These are phyloP conservation scores for Meliscaeva auricollis DNA, from an alignment of 2,888 invertebrate genomes.

Conservation along the genomic window DNA sequence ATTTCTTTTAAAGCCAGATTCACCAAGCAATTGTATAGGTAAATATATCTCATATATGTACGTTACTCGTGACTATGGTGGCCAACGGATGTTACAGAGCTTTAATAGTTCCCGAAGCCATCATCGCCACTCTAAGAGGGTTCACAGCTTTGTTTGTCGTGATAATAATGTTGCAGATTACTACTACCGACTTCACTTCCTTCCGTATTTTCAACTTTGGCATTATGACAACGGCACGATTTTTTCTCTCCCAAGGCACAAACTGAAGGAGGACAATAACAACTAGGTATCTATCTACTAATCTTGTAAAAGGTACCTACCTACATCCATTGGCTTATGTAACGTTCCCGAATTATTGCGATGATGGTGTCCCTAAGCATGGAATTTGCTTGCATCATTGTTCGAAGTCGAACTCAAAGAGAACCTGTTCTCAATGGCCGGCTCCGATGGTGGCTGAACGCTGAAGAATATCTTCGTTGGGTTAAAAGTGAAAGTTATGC, in stretches of 20 bases:
- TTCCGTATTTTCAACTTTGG: conserved; percentile 68
- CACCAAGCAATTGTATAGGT: background rate
- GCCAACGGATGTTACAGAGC: conserved; percentile 6
- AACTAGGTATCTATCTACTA: background rate
- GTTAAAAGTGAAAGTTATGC: conserved; percentile 71
- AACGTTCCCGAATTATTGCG: conserved; percentile 32
- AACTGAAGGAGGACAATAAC: conserved; percentile 13
- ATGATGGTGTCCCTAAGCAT: conserved; percentile 44
- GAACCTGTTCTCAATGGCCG: conserved; percentile 67
- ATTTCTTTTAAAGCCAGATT: conserved; percentile 30
- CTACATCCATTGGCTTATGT: conserved; percentile 54
- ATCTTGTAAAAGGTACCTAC: conserved; percentile 5
- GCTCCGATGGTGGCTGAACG: conserved; percentile 8
- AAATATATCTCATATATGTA: background rate
- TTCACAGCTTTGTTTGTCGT: conserved; percentile 47
- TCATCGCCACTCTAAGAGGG: conserved; percentile 23
- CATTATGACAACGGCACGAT: conserved; percentile 62
- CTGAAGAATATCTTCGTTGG: conserved; percentile 44
- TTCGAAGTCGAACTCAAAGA: background rate
- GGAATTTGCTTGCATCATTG: conserved; percentile 53
- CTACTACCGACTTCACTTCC: conserved; percentile 60
- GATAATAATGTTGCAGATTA: conserved; percentile 50
- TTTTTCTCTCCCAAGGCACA: conserved; percentile 30
- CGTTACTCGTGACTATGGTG: background rate
- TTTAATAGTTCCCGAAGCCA: conserved; percentile 6